A percentile compares a stretch with the other conserved stretches of the same genome.
These are phyloP conservation scores for Apogon hyalosoma DNA, from an alignment of 2,797 vertebrate species.

Conservation along the genomic window DNA sequence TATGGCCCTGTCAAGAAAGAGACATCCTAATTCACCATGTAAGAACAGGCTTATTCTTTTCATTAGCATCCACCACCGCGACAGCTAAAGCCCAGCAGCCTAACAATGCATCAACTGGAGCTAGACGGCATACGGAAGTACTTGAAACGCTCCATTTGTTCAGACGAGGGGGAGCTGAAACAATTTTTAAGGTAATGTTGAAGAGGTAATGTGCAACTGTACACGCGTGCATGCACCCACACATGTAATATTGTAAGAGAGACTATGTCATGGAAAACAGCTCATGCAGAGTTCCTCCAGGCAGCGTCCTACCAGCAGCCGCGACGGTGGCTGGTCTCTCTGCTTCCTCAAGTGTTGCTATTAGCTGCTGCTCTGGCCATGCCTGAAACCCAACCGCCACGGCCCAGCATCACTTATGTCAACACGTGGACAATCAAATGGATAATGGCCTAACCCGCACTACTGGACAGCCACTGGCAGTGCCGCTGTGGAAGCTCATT, in stretches of 20 bases:
- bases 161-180: constrained; percentile 11
- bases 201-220: constrained; percentile 10
- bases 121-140: constrained; percentile 40
- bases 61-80: constrained; percentile 61
- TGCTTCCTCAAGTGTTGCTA: constrained; percentile 51
- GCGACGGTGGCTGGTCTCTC: constrained; percentile 22
- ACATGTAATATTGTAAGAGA: constrained; percentile 3
- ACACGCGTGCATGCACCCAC: neutral
- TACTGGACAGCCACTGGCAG: constrained; percentile 43
- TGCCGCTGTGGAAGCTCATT: constrained; percentile 62
- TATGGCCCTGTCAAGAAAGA: constrained; percentile 58
- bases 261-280: constrained; percentile 17
- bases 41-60: constrained; percentile 63
- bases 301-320: constrained; percentile 23
- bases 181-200: constrained; percentile 14
- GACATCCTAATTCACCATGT: constrained; percentile 67
- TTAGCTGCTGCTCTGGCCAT: constrained; percentile 47
- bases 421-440: constrained; percentile 62
- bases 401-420: constrained; percentile 46
- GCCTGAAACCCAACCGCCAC: constrained; percentile 40
- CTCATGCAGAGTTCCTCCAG: constrained; percentile 32
- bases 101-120: constrained; percentile 62
- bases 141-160: constrained; percentile 53
- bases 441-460: constrained; percentile 24
- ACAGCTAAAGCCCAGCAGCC: constrained; percentile 59